Percentiles rank a stretch among this genome's conserved stretches.
phyloP scores from a whole-genome alignment of 1,140 invertebrate genomes.

The Drosophila murphyi region DNA sequence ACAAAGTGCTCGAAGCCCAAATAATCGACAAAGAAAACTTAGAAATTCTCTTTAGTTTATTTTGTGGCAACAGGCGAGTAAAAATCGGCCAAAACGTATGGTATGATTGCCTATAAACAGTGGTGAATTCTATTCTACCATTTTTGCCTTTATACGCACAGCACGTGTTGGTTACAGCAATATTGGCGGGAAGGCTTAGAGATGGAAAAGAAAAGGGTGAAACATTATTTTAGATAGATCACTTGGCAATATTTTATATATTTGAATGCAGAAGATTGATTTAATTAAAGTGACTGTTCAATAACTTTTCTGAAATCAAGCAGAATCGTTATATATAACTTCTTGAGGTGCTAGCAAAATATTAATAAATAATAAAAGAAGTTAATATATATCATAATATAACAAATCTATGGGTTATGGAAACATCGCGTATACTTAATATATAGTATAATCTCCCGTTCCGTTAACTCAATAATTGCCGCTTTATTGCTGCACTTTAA shows the following conservation, averaged over 20 bases:
- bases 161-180: slow-evolving; percentile 19
- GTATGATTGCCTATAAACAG: slow-evolving; percentile 50
- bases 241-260: no score
- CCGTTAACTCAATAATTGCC: not conserved
- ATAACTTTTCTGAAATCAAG: no score
- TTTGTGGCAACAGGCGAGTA: slow-evolving; percentile 53
- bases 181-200: slow-evolving; percentile 24
- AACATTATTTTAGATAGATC: no score
- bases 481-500: not conserved
- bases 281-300: no score
- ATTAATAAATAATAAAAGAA: no score
- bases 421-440: no score
- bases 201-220: not conserved
- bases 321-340: no score
- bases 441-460: no score
- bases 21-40: slow-evolving; percentile 78
- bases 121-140: slow-evolving; percentile 22
- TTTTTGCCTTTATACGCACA: not conserved
- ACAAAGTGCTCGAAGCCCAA: slow-evolving; percentile 41
- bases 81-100: slow-evolving; percentile 45
- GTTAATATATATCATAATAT: no score
- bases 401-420: no score
- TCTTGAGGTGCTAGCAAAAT: no score
- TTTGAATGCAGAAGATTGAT: no score
- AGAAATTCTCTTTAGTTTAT: slow-evolving; percentile 68